A percentile compares a stretch with the other conserved stretches of the same genome.
Conservation (phyloP, 2,113 vertebrate species). For the Rallus limicola region DNA sequence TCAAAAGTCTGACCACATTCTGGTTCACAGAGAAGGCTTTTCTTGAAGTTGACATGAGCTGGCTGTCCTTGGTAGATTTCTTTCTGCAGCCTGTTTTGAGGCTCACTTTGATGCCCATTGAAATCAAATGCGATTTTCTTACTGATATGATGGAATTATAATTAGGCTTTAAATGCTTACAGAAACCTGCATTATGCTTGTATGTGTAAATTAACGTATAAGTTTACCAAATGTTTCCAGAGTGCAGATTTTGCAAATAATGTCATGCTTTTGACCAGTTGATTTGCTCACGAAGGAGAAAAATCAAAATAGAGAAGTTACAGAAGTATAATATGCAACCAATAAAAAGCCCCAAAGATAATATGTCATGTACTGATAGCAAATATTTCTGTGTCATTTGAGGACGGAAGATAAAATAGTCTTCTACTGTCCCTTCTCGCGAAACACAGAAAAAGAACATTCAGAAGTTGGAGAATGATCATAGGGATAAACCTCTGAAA, state of each 20-base stretch:
- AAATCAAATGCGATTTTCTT: background rate
- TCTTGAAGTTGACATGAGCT: background rate
- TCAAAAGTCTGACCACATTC: background rate
- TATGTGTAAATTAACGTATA: background rate
- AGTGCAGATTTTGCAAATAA: background rate
- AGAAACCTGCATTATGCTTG: background rate
- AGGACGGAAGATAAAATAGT: background rate
- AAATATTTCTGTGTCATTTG: background rate
- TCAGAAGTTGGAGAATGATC: background rate
- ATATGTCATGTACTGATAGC: background rate
- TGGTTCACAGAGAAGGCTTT: background rate
- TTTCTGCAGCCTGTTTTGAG: background rate
- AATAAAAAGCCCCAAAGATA: background rate
- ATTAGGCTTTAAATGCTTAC: background rate
- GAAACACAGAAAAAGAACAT: background rate
- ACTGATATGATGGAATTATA: background rate
- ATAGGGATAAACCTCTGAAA: background rate
- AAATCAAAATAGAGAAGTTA: background rate
- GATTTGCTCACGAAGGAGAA: background rate
- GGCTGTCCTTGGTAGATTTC: background rate
- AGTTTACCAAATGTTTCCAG: background rate
- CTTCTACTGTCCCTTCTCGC: background rate
- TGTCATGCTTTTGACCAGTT: accelerated
- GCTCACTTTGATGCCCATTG: background rate
- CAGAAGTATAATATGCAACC: background rate